Evolutionary conservation across 1,140 invertebrate genomes (phyloP), one percentile per base, ranked within the genome.

Genomic region (Eciton burchellii): DNA sequence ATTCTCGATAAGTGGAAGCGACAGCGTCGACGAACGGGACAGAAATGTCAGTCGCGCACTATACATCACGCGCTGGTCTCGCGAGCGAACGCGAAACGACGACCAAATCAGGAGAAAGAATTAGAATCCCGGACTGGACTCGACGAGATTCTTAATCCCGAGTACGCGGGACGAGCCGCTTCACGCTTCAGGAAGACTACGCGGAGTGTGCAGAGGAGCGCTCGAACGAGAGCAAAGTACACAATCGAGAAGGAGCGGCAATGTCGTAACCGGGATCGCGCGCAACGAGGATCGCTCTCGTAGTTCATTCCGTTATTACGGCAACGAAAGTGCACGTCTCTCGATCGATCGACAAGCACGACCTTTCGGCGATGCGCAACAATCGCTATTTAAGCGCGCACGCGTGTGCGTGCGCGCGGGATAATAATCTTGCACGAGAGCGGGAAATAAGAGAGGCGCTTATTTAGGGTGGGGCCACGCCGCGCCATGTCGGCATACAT

Each of bases 401-500:
- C 52, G 57, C 68, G 35, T 72, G 70, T 14, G 70, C 35, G 49
- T 14, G 14, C 12, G 19, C n/a, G 29, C n/a, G 60, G 81, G 49
- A 84, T 84, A 84, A 83, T 84, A 74, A 83, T 84, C 83, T 84
- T 59, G 60, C 81, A 83, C 62, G 74, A 84, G 62, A 82, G 45
- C 52, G 52, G 83, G 83, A 84, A 84, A 84, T 74, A 70, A 73
- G 45, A 73, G 65, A 43, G 52, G 66, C 70, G 59, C 70, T 76
- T 76, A 72, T 84, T 66, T 84, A 84, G 49, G 83, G 62, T 74
- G 24, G 74, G 82, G 41, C 41, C 45, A 52, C 63, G 35, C 14
- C 12, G 66, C 47, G n/a, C 16, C 26, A 4, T 11, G 57, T 12
- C 6, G 8, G 12, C 29, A 81, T 19, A 81, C 65, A 81, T 9